phyloP scores from a whole-genome alignment of 1,140 invertebrate genomes.

The Neodiprion pinetum region DNA sequence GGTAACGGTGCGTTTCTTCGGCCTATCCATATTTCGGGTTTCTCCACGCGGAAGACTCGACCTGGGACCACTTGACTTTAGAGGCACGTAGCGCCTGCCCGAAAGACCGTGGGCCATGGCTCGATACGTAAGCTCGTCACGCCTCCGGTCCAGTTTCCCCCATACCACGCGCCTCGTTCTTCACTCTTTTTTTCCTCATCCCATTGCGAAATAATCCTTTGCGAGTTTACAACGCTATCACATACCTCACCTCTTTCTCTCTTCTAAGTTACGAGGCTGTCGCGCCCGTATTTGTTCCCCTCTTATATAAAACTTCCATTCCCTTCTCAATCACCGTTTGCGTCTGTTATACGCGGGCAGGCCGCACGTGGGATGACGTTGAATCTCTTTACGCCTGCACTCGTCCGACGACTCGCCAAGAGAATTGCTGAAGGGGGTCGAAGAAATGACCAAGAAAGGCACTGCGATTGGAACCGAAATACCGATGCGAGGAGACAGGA shows the following conservation, averaged over 20 bases:
- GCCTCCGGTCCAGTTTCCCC: conserved; percentile 3
- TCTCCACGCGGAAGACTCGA: not conserved
- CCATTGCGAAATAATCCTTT: not conserved
- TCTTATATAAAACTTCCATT: not conserved
- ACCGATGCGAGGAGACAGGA: too few relatives aligned
- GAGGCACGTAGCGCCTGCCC: not conserved
- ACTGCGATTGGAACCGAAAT: too few relatives aligned
- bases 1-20: not conserved
- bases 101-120: not conserved
- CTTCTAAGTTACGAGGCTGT: not conserved
- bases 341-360: too few relatives aligned
- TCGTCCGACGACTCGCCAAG: too few relatives aligned
- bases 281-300: not conserved
- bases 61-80: not conserved
- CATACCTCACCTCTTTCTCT: not conserved
- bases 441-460: too few relatives aligned
- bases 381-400: too few relatives aligned
- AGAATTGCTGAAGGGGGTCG: too few relatives aligned
- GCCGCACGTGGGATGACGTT: too few relatives aligned
- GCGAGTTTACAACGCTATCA: conserved; percentile 5
- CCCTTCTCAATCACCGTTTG: too few relatives aligned
- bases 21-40: conserved; percentile 5
- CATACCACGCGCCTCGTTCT: not conserved
- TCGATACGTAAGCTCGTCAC: conserved; percentile 1
- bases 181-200: not conserved